Base-by-base conservation (phyloP, 2,797 vertebrate species). In the Pangasius krempfi region DNA sequence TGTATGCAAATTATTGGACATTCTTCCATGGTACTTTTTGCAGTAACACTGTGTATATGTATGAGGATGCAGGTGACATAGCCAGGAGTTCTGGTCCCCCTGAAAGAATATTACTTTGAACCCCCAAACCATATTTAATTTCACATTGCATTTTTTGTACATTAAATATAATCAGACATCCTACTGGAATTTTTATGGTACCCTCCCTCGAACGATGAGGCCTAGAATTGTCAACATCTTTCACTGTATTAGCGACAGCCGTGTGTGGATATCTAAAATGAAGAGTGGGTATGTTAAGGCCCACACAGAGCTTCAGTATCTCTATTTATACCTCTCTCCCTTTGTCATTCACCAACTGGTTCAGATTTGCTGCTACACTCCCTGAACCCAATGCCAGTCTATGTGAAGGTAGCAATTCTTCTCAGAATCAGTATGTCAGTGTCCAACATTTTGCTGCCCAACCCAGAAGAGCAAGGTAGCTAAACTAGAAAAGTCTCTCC, bases 321-420 rank as follows among this genome's bases (percentile, higher is more conserved):
- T 60, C 54, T 82, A 33, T 75, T 78, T 22, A 66, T 33, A 84
- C 3, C n/a, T 84, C n/a, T 70, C 37, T 75, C 33, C 20, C 52
- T 60, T 62, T 84, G 14, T 78, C 56, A 14, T 6, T n/a, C 40
- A 54, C n/a, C 83, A 86, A 66, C 79, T 82, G 68, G 37, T 76
- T 66, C 22, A 3, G 62, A 56, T 78, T 72, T 60, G 37, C 30
- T 72, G 86, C 47, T 72, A n/a, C 44, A 68, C 64, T 50, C 82
- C 33, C 75, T 75, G 52, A 58, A 76, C 52, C 1, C 84, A 78
- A 18, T 30, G 30, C 47, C 78, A 72, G 18, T 20, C 40, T 37
- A 68, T 30, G 8, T 87, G 52, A 7, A 18, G 82, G 40, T 33
- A n/a, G 6, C 13, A 16, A 50, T 22, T 3, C 52, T 7, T 58